Conservation (phyloP, 2,113 vertebrate species). For the Cottus gobio region DNA sequence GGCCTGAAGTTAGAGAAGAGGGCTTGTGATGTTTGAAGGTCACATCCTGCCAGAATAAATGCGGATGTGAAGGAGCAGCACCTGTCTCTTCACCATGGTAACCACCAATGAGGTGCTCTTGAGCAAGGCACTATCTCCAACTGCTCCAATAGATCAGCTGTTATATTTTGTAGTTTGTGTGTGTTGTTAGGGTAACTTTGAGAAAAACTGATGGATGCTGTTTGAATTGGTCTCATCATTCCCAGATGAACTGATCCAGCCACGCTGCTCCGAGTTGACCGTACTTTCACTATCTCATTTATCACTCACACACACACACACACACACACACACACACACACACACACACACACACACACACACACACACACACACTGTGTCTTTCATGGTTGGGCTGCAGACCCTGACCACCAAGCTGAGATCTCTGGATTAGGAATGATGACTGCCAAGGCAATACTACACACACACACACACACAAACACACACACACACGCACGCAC, state of each 20-base stretch:
- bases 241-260: background rate
- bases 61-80: background rate
- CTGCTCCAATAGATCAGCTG: background rate
- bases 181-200: background rate
- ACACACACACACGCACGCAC: too few species aligned
- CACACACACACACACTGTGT: slow-evolving; percentile 5
- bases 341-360: slow-evolving; percentile 19
- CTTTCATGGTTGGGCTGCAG: slow-evolving; percentile 46
- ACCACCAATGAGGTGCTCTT: background rate
- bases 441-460: background rate
- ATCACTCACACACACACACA: background rate
- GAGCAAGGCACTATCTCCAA: background rate
- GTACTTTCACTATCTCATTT: background rate
- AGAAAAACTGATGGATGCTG: background rate
- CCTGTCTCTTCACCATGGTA: background rate
- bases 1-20: background rate
- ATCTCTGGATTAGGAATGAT: slow-evolving; percentile 40
- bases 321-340: slow-evolving; percentile 25
- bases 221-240: slow-evolving; percentile 2
- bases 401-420: slow-evolving; percentile 25
- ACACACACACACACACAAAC: background rate
- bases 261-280: background rate
- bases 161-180: too few species aligned
- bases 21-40: background rate
- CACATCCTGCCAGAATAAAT: too few species aligned